Base-by-base conservation (phyloP, 2,113 vertebrate species). In the Anarrhichthys ocellatus region DNA sequence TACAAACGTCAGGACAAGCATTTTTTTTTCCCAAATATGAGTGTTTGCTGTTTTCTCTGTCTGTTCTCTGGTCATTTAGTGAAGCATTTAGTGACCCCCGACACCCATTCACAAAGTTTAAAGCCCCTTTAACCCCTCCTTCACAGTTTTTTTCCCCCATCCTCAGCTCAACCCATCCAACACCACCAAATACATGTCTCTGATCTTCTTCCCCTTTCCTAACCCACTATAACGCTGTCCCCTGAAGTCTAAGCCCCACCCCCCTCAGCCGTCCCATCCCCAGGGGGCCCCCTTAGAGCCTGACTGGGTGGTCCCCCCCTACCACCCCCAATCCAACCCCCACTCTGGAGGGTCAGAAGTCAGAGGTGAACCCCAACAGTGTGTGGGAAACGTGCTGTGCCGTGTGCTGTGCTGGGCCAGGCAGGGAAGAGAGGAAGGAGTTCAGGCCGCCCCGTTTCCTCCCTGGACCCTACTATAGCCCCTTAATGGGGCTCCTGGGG, bases 361-460 rank as follows among this genome's bases (percentile, higher is more conserved):
- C 91, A 94, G 83, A 93, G 94, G 94, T 95, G 87, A 89, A 73
- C 89, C 82, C 80, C 71, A 63, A 90, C 87, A 89, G 85, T 84
- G 90, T 94, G 94, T 95, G 95, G 94, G 94, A 95, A 95, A 95
- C 88, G 89, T 92, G 93, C 86, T 79, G 70, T 1, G 17, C 87
- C 48, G 66, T 79, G 85, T 65, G 84, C 68, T 76, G 61, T 0
- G n/a, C 78, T 1, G 64, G 20, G 58, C 46, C n/a, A 69, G 29
- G 56, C 63, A 29, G 63, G 64, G 68, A 70, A 46, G 58, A 70
- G 81, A 89, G 83, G 85, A 91, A 90, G 76, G 65, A 69, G 76
- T 72, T 34, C 61, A 78, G 85, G 82, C 85, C 61, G 65, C 46
- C 40, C 29, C 11, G 48, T 85, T 86, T 89, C 89, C 86, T 91